Evolutionary conservation across 2,888 invertebrate genomes (phyloP), one percentile per base, ranked within the genome.

Genomic region (Pterobdella sp.): DNA sequence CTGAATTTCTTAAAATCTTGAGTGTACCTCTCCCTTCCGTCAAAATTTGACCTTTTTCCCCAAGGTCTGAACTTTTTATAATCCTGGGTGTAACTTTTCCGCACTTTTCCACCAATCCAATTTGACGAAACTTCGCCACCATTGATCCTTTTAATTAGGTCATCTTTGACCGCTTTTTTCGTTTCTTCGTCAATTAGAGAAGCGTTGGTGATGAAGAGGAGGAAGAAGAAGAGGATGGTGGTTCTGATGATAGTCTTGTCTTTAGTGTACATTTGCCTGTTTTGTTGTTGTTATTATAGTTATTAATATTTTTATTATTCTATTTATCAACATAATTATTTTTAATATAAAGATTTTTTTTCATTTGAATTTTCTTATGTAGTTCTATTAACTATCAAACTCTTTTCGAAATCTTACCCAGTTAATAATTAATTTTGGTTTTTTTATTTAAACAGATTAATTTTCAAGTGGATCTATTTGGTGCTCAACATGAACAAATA

Each of bases 51-150:
- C n/a, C 60, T 56, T 56, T 56, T 56, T 3, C 60, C 60, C 60
- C 60, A 56, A 26, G 60, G 60, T 22, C 60, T 56, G 60, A 56
- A 56, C 60, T 56, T 56, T 56, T 56, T 56, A 26, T 56, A 56
- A 22, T 56, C 60, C 26, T 56, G 60, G 4, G 7, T 56, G n/a
- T 18, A 7, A 7, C 7, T 18, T 42, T 18, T 14, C 10, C 42
- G 7, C 42, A 42, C 18, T 18, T 18, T 14, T 18, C 42, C 42
- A 42, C 42, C 7, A 42, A 7, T 7, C 10, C 42, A 14, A 14
- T 42, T 42, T 42, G 42, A 14, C 42, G 10, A 18, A 14, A 42
- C 4, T 56, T 22, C 60, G n/a, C 4, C 4, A 14, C 26, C 60
- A 14, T 3, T n/a, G 10, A 18, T n/a, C 14, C n/a, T 3, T 56